A percentile compares a stretch with the other conserved stretches of the same genome.
Evolutionary conservation across 2,797 vertebrate genomes (phyloP).

Genomic region (Scomberomorus guttatus): DNA sequence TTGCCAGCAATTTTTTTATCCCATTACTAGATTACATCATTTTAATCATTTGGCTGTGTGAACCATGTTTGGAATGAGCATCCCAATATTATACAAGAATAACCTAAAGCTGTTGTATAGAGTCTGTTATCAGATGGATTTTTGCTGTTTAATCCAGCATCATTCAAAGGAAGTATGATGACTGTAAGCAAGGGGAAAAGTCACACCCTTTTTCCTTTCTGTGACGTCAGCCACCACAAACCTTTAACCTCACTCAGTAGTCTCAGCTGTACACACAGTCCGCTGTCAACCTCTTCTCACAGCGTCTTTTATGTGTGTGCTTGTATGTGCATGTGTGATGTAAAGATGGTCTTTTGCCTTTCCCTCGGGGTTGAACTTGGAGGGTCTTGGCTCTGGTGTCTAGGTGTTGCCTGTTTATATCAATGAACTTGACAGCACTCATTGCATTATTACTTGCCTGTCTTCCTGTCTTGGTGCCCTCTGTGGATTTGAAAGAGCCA

Average conservation of each 20-base stretch:
- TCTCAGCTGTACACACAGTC: conserved; percentile 83
- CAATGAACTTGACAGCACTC: conserved; percentile 54
- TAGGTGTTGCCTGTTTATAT: conserved; percentile 57
- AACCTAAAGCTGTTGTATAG: background rate
- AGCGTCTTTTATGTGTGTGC: conserved; percentile 55
- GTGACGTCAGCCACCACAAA: conserved; percentile 79
- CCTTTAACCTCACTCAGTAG: conserved; percentile 77
- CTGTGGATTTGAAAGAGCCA: conserved; percentile 2
- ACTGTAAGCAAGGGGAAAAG: conserved; percentile 62
- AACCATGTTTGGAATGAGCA: background rate
- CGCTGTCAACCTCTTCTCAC: conserved; percentile 83
- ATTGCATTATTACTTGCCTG: conserved; percentile 61
- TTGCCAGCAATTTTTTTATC: background rate
- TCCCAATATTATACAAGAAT: background rate
- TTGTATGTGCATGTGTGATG: conserved; percentile 47
- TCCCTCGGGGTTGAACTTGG: conserved; percentile 36
- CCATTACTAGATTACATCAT: background rate
- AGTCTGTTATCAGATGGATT: background rate
- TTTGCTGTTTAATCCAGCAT: conserved; percentile 40
- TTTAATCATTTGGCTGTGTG: background rate
- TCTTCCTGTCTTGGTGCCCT: conserved; percentile 48
- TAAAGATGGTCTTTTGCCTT: conserved; percentile 35
- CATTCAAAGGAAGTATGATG: conserved; percentile 47
- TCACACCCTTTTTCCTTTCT: conserved; percentile 62
- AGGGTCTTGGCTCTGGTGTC: conserved; percentile 41